Conservation (phyloP, 2,797 vertebrate species). For the Austrolebias charrua region DNA sequence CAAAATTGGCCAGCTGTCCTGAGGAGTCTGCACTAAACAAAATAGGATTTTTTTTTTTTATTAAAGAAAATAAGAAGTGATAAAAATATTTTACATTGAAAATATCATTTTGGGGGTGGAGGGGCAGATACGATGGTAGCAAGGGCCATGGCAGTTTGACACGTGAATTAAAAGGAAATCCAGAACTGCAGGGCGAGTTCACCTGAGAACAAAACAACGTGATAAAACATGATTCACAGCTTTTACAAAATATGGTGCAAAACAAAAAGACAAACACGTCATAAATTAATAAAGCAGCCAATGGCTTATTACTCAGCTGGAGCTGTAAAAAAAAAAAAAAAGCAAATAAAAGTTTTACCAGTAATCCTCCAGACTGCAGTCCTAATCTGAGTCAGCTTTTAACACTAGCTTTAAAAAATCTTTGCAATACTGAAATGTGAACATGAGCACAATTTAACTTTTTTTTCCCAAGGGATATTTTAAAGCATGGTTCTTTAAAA, state of each 20-base stretch:
- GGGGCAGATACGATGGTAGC: too few species aligned
- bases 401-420: conserved; percentile 8
- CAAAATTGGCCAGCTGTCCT: too few species aligned
- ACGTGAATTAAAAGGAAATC: conserved; percentile 31
- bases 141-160: too few species aligned
- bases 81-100: too few species aligned
- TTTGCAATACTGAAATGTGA: conserved; percentile 7
- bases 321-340: background rate
- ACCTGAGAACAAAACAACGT: conserved; percentile 68
- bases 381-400: conserved; percentile 25
- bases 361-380: conserved; percentile 1
- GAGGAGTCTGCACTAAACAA: too few species aligned
- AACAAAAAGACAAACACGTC: conserved; percentile 1
- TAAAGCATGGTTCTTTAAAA: too few species aligned
- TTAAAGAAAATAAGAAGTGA: too few species aligned
- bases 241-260: conserved; percentile 11
- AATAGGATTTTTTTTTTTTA: too few species aligned
- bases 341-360: background rate
- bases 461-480: background rate
- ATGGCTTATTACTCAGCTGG: background rate
- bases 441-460: background rate
- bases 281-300: background rate
- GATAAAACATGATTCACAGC: conserved; percentile 22
- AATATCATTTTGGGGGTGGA: too few species aligned
- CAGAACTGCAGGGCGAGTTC: conserved; percentile 22